A percentile compares a stretch with the other conserved stretches of the same genome.
phyloP scores from a whole-genome alignment of 2,113 vertebrate genomes.

The Sander vitreus region DNA sequence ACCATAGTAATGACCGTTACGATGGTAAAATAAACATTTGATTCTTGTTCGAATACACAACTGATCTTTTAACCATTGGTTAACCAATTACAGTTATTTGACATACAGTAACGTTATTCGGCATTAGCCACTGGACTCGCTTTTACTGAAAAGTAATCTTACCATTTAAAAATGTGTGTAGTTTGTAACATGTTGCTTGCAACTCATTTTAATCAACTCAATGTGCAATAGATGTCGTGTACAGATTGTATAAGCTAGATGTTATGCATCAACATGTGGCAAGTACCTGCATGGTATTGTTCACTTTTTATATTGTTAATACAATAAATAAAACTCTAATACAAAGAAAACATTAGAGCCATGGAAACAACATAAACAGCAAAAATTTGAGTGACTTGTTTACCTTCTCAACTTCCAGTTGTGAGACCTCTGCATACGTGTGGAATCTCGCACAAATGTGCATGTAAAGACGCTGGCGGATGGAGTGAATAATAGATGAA shows the following conservation, averaged over 20 bases:
- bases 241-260: neutral
- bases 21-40: neutral
- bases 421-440: slow-evolving; percentile 31
- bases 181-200: neutral
- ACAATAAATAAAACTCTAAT: too few relatives aligned
- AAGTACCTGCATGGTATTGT: neutral
- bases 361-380: slow-evolving; percentile 41
- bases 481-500: slow-evolving; percentile 81
- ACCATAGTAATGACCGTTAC: neutral
- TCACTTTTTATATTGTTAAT: slow-evolving; percentile 22
- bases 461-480: slow-evolving; percentile 70
- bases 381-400: slow-evolving; percentile 68
- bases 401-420: slow-evolving; percentile 54
- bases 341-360: slow-evolving; percentile 33
- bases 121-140: neutral
- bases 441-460: slow-evolving; percentile 60
- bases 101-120: neutral
- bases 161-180: neutral
- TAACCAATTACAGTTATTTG: neutral
- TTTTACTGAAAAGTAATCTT: neutral
- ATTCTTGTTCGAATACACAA: neutral
- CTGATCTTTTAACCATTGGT: neutral
- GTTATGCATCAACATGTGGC: slow-evolving; percentile 29
- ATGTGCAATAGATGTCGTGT: neutral
- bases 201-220: neutral